Percentiles rank a stretch among this genome's conserved stretches.
These are phyloP conservation scores for Lochmaea crataegi DNA, from an alignment of 2,888 invertebrate species.

Conservation along the genomic window DNA sequence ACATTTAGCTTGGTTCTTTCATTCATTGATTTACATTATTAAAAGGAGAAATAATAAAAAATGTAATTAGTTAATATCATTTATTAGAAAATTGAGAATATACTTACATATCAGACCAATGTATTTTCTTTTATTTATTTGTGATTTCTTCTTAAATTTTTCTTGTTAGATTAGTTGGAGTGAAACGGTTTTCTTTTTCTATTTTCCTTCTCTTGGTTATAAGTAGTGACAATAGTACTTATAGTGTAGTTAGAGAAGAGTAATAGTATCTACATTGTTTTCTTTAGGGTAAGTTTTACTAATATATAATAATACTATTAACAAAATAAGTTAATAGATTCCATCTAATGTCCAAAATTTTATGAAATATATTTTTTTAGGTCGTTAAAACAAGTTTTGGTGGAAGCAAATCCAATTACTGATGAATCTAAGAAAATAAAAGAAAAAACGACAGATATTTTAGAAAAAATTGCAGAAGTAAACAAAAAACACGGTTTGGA, in stretches of 20 bases:
- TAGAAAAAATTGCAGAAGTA: slow-evolving; percentile 69
- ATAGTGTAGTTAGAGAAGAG: slow-evolving; percentile 52
- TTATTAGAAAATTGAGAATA: no score
- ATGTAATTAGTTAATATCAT: not conserved
- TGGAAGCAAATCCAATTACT: slow-evolving; percentile 8
- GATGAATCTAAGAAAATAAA: slow-evolving; percentile 40
- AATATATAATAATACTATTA: slow-evolving; percentile 42
- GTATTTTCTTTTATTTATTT: not conserved
- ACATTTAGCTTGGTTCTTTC: no score
- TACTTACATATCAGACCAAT: not conserved
- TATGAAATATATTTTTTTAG: slow-evolving; percentile 15
- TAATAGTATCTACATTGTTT: slow-evolving; percentile 34
- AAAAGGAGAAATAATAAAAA: not conserved
- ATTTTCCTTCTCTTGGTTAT: slow-evolving; percentile 11
- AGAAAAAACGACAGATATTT: slow-evolving; percentile 64
- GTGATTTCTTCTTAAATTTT: slow-evolving; percentile 1
- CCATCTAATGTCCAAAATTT: not conserved
- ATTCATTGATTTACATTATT: not conserved
- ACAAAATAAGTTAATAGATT: slow-evolving; percentile 25
- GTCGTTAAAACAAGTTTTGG: slow-evolving; percentile 26
- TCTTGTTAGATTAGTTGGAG: slow-evolving; percentile 27
- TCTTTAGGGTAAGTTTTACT: slow-evolving; percentile 54
- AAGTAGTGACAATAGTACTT: slow-evolving; percentile 45
- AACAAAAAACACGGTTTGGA: slow-evolving; percentile 66
- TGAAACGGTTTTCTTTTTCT: slow-evolving; percentile 28